Evolutionary conservation across 2,888 invertebrate species (phyloP), one percentile per base, ranked within the genome.

Genomic region (Physocephala rufipes): DNA sequence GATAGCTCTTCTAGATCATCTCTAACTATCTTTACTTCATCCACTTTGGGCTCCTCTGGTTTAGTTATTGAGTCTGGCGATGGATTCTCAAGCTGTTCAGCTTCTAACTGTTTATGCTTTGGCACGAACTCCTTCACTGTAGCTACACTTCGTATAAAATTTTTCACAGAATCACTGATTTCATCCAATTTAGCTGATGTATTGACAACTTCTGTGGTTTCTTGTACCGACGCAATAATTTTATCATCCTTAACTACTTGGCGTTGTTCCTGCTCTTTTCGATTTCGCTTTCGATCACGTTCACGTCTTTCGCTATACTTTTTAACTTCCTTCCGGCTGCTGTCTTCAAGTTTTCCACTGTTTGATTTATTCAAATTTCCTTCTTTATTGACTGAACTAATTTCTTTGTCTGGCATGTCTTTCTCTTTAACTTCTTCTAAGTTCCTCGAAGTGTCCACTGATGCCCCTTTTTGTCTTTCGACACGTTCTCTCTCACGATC

Each of bases 281-380:
- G 49, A 65, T 72, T 73, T 4, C 77, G 76, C 49, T 78, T 76
- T 47, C 76, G 76, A 12, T 77, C 78, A 9, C 76, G 71, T 36
- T 79, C 77, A 9, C 81, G 80, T 66, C 79, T 78, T 30, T 83
- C 77, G 71, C 83, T 84, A 7, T 79, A 78, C 24, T 83, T 78
- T 67, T 84, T 84, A 3, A 79, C 79, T 68, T 78, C 81, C 21
- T 75, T 72, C 7, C 79, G 77, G 30, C 21, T 77, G 76, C 5
- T 71, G 66, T 36, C 78, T 76, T 68, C 62, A 43, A 24, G 13
- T 47, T 36, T 79, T 75, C 47, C 75, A 74, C 12, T 75, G 9
- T 36, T 74, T 51, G 30, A 13, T 15, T 73, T 74, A 53, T 74
- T 73, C 28, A 67, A 73, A 24, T 75, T 75, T 36, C 59, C 70